These are phyloP conservation scores for Doris montereyensis DNA, from an alignment of 2,888 invertebrate species.

Conservation along the genomic window DNA sequence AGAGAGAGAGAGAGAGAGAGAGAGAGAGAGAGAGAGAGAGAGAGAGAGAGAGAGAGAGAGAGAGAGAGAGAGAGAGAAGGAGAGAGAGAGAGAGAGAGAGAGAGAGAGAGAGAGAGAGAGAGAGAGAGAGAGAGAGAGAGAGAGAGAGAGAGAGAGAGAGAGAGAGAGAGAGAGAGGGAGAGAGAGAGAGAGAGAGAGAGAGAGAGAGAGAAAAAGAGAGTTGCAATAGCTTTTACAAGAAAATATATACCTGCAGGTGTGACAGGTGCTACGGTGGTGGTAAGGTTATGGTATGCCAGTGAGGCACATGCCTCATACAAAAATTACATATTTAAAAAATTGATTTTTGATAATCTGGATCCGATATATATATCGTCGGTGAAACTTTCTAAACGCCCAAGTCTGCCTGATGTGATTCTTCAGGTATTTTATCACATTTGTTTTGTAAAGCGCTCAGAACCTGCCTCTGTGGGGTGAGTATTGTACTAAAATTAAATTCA, in stretches of 20 bases:
- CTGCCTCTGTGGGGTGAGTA: too few species aligned
- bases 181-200: conserved; percentile 15
- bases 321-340: background rate
- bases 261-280: background rate
- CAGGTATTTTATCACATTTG: too few species aligned
- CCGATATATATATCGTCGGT: conserved; percentile 1
- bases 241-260: too few species aligned
- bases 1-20: background rate
- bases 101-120: conserved; percentile 2
- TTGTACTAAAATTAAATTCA: too few species aligned
- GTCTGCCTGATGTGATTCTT: too few species aligned
- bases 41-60: background rate
- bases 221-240: background rate
- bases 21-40: background rate
- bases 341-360: background rate
- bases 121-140: background rate
- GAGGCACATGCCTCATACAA: too few species aligned
- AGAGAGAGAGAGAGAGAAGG: background rate
- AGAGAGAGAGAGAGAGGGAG: conserved; percentile 27
- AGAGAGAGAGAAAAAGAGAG: background rate
- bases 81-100: background rate
- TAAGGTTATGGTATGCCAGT: too few species aligned
- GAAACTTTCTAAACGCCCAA: too few species aligned
- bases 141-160: conserved; percentile 10
- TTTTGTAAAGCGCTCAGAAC: too few species aligned